These are phyloP conservation scores for Hirundo rustica DNA, from an alignment of 2,797 vertebrate genomes.

Conservation along the genomic window DNA sequence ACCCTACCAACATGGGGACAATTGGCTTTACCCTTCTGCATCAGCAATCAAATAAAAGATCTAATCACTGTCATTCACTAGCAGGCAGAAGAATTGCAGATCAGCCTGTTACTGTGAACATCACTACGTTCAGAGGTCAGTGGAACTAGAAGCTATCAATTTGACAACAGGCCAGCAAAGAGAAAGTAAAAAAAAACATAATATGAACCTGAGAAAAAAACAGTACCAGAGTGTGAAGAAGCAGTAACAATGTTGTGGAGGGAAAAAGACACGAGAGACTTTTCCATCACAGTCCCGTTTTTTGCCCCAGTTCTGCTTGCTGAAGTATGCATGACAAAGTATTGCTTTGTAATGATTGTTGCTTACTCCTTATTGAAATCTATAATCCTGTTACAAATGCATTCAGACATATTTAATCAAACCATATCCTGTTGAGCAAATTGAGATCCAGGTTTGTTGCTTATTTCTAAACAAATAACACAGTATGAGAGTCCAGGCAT, in stretches of 20 bases:
- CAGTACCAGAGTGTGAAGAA: neutral
- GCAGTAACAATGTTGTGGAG: neutral
- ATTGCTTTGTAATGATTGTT: slow-evolving; percentile 18
- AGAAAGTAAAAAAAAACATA: neutral
- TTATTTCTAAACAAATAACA: slow-evolving; percentile 46
- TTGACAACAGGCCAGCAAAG: neutral
- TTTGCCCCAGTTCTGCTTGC: slow-evolving; percentile 12
- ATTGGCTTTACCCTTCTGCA: neutral
- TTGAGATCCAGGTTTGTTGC: slow-evolving; percentile 51
- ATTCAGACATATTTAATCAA: slow-evolving; percentile 56
- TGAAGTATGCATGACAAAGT: slow-evolving; percentile 24
- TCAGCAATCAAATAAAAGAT: neutral
- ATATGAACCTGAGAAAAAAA: neutral
- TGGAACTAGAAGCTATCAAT: neutral
- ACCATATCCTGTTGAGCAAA: slow-evolving; percentile 44
- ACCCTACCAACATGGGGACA: neutral
- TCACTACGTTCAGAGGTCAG: neutral
- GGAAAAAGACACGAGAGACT: neutral
- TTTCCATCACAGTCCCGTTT: neutral
- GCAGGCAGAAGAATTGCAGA: neutral
- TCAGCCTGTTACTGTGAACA: neutral
- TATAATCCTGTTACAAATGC: slow-evolving; percentile 53
- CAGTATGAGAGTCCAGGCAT: neutral
- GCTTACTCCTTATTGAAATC: slow-evolving; percentile 54
- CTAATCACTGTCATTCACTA: neutral